Evolutionary conservation across 2,113 vertebrate genomes (phyloP).

Genomic region (Phylloscopus trochiloides): DNA sequence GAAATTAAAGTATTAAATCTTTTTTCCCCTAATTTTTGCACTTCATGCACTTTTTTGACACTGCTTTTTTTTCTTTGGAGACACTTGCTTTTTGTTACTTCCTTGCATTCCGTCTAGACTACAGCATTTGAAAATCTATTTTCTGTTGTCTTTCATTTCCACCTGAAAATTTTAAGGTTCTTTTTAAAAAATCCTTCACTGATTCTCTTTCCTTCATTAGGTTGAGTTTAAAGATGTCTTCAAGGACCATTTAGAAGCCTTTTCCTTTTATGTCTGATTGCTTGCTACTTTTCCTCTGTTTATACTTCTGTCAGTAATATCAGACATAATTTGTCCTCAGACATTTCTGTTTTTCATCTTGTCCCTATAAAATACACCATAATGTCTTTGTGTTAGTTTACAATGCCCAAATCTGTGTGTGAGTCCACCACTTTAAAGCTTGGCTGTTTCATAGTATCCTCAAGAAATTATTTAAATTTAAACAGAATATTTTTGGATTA

Average conservation of each 20-base stretch:
- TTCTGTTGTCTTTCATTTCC: not conserved
- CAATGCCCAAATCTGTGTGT: not conserved
- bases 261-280: not conserved
- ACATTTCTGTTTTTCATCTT: not conserved
- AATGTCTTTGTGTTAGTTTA: not conserved
- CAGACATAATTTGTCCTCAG: not conserved
- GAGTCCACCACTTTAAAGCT: not conserved
- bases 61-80: not conserved
- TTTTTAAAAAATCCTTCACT: not conserved
- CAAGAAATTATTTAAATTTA: not conserved
- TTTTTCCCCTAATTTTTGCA: not conserved
- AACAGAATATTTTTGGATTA: not conserved
- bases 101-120: not conserved
- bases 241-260: not conserved
- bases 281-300: not conserved
- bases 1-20: not conserved
- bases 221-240: not conserved
- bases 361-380: not conserved
- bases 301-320: not conserved
- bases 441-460: not conserved
- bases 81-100: not conserved
- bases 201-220: not conserved
- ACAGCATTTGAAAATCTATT: not conserved
- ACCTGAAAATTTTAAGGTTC: not conserved
- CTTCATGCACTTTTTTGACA: not conserved